Conservation (phyloP, 2,797 vertebrate genomes). For the Artibeus jamaicensis region DNA sequence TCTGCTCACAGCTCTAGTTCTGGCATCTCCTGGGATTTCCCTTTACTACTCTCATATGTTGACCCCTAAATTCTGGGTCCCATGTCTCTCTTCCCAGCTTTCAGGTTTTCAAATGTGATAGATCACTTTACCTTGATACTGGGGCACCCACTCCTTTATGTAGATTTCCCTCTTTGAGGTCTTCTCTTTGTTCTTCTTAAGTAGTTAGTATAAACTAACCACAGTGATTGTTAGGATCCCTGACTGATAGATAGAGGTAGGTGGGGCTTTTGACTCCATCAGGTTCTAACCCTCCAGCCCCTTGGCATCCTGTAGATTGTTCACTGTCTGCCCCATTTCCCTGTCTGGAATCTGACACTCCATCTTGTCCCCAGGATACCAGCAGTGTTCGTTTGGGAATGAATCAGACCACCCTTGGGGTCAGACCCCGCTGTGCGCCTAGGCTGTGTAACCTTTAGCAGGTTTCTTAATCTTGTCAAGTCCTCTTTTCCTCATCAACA, state of each 20-base stretch:
- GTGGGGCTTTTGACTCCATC: not conserved
- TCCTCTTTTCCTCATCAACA: slow-evolving; percentile 32
- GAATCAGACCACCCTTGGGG: not conserved
- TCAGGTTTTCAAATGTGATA: not conserved
- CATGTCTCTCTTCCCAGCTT: not conserved
- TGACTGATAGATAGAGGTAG: not conserved
- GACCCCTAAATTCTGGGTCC: not conserved
- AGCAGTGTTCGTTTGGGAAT: not conserved
- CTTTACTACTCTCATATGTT: not conserved
- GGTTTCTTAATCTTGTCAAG: not conserved
- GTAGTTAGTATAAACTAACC: not conserved
- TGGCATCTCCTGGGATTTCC: not conserved
- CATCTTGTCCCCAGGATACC: not conserved
- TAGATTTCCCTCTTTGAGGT: not conserved
- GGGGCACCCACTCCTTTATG: not conserved
- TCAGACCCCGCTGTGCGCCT: not conserved
- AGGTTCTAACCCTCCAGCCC: not conserved
- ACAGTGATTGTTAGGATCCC: not conserved
- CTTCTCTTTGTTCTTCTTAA: slow-evolving; percentile 16
- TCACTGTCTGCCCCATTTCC: not conserved
- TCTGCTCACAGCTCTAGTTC: not conserved
- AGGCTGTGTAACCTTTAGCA: fast-evolving
- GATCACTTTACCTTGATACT: not conserved
- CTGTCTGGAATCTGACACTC: not conserved
- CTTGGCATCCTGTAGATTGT: not conserved